Conservation (phyloP, 2,888 invertebrate species). For the Spilarctia lutea region DNA sequence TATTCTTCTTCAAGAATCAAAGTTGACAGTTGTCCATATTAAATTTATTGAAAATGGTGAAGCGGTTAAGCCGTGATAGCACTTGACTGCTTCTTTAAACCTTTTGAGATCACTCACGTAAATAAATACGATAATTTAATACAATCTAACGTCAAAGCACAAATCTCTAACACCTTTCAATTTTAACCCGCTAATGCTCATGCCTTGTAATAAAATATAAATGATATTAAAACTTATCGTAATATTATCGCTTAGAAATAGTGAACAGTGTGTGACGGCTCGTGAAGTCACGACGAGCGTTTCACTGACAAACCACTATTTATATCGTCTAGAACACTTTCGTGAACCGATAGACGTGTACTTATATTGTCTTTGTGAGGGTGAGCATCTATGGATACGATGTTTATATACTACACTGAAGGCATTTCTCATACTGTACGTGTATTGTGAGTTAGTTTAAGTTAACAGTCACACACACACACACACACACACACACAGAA, state of each 20-base stretch:
- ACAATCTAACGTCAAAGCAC: not conserved
- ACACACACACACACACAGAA: too few relatives aligned
- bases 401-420: not conserved
- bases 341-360: slow-evolving; percentile 23
- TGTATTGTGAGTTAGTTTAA: not conserved
- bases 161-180: not conserved
- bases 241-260: slow-evolving; percentile 53
- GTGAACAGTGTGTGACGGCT: slow-evolving; percentile 61
- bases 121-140: too few relatives aligned
- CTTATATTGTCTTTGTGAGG: slow-evolving; percentile 1
- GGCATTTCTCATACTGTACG: not conserved
- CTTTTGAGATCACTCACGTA: too few relatives aligned
- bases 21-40: too few relatives aligned
- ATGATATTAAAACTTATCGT: slow-evolving; percentile 53
- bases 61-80: too few relatives aligned
- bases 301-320: slow-evolving; percentile 39
- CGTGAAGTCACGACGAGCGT: slow-evolving; percentile 58
- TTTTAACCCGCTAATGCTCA: slow-evolving; percentile 10
- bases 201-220: slow-evolving; percentile 22
- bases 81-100: not conserved
- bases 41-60: too few relatives aligned
- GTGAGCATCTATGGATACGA: not conserved
- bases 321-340: slow-evolving; percentile 29
- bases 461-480: too few relatives aligned
- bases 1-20: too few relatives aligned